Evolutionary conservation across 2,113 vertebrate species (phyloP), one percentile per base, ranked within the genome.

Genomic region (Melanocharis versteri): DNA sequence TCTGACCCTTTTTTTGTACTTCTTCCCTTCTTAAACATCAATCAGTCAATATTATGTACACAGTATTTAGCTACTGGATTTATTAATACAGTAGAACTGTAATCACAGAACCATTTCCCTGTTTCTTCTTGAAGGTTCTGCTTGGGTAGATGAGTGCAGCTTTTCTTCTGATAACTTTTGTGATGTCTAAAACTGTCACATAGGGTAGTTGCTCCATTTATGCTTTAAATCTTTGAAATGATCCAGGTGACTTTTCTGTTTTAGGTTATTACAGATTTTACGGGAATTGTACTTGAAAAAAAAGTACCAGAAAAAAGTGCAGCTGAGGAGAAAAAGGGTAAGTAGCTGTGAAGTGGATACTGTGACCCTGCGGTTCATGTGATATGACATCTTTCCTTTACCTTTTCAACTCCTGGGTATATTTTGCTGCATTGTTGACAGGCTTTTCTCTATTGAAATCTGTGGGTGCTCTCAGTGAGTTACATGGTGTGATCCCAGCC

Each of bases 261-360:
- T 91, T 71, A 98, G 98, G 95, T 98, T 72, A 98, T 98, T 97
- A 98, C 98, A 24, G 98, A 98, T 95, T 98, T 97, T 97, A 95
- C 98, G 13, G 98, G 98, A 93, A 98, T 98, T 80, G 97, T 97
- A 7, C 94, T 98, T n/a, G 97, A 98, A 90, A 98, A 98, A 65
- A 96, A 80, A 56, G 37, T 13, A 56, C 9, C 83, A 72, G 97
- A 98, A 91, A 93, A 95, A 90, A 84, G 51, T 50, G 20, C 95
- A 92, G 2, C 82, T 0, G 90, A 96, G 58, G 97, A 98, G 66
- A 92, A 97, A 87, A 95, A 96, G 97, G 98, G 98, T 98, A 93
- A 93, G 45, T 77, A 54, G 48, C 28, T 85, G 31, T 33, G 51
- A 78, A 53, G 33, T 2, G 10, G 48, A 75, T 95, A 56, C 28